Conservation (phyloP, 2,888 invertebrate species). For the Drosophila nigricruria region DNA sequence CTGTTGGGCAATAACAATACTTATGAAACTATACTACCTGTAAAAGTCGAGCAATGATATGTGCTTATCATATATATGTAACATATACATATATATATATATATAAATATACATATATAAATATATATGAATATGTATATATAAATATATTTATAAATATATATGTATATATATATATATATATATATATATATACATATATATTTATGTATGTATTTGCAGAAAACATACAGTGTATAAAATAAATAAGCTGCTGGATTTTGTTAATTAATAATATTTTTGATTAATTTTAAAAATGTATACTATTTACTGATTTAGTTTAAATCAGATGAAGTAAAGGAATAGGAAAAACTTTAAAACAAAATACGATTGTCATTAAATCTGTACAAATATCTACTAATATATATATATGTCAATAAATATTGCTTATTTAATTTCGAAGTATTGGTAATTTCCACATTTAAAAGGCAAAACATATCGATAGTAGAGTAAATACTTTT, state of each 20-base stretch:
- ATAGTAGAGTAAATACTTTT: too few relatives aligned
- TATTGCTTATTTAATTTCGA: not conserved
- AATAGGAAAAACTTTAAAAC: too few relatives aligned
- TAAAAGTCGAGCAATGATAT: conserved; percentile 33
- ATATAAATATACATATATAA: too few relatives aligned
- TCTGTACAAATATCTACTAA: not conserved
- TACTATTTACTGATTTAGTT: not conserved
- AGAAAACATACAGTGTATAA: not conserved
- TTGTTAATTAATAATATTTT: conserved; percentile 17
- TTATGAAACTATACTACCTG: conserved; percentile 37
- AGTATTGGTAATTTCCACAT: not conserved
- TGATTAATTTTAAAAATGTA: not conserved
- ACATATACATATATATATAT: conserved; percentile 8
- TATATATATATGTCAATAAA: not conserved
- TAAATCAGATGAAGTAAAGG: not conserved
- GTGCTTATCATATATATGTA: conserved; percentile 9
- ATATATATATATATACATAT: too few relatives aligned
- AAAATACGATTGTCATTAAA: not conserved
- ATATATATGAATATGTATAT: too few relatives aligned
- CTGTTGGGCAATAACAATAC: conserved; percentile 64
- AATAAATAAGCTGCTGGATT: conserved; percentile 35
- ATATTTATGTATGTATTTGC: conserved; percentile 7
- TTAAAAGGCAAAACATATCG: not conserved
- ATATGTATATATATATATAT: too few relatives aligned
- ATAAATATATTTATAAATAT: too few relatives aligned